Base-by-base conservation (phyloP, 2,888 invertebrate genomes). In the Dione juno region DNA sequence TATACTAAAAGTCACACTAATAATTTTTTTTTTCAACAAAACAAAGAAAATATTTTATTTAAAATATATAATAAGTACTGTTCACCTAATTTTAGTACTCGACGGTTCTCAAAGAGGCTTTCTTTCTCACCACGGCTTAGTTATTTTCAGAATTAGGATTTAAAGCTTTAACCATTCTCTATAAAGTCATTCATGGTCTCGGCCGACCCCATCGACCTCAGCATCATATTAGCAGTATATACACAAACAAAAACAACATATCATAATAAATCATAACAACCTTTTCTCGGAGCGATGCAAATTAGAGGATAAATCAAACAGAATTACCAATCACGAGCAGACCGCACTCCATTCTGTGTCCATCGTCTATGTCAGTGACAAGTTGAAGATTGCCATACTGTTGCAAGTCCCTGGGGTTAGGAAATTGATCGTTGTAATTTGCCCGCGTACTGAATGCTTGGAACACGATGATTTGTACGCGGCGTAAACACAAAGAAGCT, bases 401-500 rank as follows among this genome's bases (percentile, higher is more conserved):
- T 82, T 85, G 86, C 85, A 84, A 87, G 85, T 87, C 87, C 84
- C 85, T 70, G 57, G 81, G 81, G 85, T 77, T 80, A 76, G 78
- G 84, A 82, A 87, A 90, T 90, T 88, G 90, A 90, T 90, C 85
- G 87, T 77, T 79, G 89, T 88, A 88, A 91, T 90, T 89, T 89
- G 85, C 84, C 78, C 80, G 82, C 81, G 83, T 82, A 83, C 82
- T 82, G 83, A 79, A 80, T 78, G 80, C 76, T 73, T 16, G 50
- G 50, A 16, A 77, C 77, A 78, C 77, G 77, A 72, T 82, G 79
- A 88, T 86, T 81, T 84, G 72, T 64, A 64, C 16, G 66, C 73
- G 73, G 79, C 78, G 82, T 82, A 82, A 84, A 80, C 77, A 79
- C 79, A 79, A 52, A 50, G 45, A 64, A 64, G 19, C 9, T 7